Percentiles rank a stretch among this genome's conserved stretches.
Evolutionary conservation across 2,888 invertebrate genomes (phyloP).

Genomic region (Serripes groenlandicus): DNA sequence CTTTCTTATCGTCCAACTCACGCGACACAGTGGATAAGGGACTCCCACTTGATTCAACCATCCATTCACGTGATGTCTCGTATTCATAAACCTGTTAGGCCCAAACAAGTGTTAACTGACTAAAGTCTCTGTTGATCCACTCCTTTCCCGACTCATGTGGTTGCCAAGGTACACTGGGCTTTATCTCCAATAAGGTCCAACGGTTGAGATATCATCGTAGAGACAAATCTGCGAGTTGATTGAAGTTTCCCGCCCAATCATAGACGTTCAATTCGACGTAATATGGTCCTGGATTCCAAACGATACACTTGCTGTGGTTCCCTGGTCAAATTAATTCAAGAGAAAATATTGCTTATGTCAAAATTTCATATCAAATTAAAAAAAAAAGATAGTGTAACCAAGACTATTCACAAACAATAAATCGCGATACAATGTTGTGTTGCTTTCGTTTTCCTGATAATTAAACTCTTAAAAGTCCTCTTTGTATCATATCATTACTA

Average conservation of each 20-base stretch:
- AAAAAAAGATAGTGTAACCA: too few relatives aligned
- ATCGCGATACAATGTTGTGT: too few relatives aligned
- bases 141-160: conserved; percentile 22
- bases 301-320: conserved; percentile 17
- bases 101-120: conserved; percentile 42
- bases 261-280: conserved; percentile 37
- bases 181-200: conserved; percentile 22
- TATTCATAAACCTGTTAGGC: conserved; percentile 58
- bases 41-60: conserved; percentile 60
- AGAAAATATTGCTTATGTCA: too few relatives aligned
- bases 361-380: too few relatives aligned
- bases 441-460: too few relatives aligned
- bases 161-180: conserved; percentile 22
- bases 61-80: conserved; percentile 33
- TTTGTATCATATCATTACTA: too few relatives aligned
- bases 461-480: too few relatives aligned
- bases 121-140: conserved; percentile 56
- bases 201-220: conserved; percentile 59
- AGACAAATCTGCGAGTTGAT: conserved; percentile 55
- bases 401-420: too few relatives aligned
- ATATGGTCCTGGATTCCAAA: conserved; percentile 44
- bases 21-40: background rate
- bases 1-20: conserved; percentile 48
- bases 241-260: conserved; percentile 66
- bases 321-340: too few relatives aligned